Evolutionary conservation across 2,888 invertebrate species (phyloP).

Genomic region (Parochlus steinenii): DNA sequence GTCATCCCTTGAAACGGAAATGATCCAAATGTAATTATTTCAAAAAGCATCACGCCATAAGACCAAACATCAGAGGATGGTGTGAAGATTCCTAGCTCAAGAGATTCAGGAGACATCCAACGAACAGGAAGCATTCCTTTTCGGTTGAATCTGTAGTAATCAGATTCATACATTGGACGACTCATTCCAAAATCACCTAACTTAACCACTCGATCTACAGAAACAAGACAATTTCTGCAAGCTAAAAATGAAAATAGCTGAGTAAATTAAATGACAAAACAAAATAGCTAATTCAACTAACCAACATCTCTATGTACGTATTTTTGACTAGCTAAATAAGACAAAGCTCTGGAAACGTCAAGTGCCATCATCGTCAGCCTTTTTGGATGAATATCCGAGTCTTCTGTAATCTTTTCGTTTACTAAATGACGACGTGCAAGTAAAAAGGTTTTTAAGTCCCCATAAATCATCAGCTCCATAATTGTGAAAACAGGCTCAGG

Average conservation of each 20-base stretch:
- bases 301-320: constrained; percentile 83
- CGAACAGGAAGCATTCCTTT: constrained; percentile 77
- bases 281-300: too few species aligned
- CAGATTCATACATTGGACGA: constrained; percentile 68
- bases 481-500: constrained; percentile 77
- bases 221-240: constrained; percentile 64
- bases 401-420: constrained; percentile 41
- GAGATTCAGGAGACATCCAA: constrained; percentile 88
- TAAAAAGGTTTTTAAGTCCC: constrained; percentile 78
- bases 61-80: constrained; percentile 83
- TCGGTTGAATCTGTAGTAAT: constrained; percentile 77
- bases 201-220: constrained; percentile 55
- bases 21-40: constrained; percentile 80
- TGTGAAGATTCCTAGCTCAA: constrained; percentile 57
- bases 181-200: constrained; percentile 85
- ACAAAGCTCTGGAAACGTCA: constrained; percentile 70
- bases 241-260: too few species aligned
- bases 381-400: constrained; percentile 57
- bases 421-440: constrained; percentile 71
- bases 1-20: constrained; percentile 78
- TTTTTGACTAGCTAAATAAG: constrained; percentile 67
- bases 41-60: constrained; percentile 71
- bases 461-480: constrained; percentile 90
- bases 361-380: constrained; percentile 74
- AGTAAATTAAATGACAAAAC: constrained; percentile 49